phyloP scores from a whole-genome alignment of 2,888 invertebrate species.

The Theretra japonica region DNA sequence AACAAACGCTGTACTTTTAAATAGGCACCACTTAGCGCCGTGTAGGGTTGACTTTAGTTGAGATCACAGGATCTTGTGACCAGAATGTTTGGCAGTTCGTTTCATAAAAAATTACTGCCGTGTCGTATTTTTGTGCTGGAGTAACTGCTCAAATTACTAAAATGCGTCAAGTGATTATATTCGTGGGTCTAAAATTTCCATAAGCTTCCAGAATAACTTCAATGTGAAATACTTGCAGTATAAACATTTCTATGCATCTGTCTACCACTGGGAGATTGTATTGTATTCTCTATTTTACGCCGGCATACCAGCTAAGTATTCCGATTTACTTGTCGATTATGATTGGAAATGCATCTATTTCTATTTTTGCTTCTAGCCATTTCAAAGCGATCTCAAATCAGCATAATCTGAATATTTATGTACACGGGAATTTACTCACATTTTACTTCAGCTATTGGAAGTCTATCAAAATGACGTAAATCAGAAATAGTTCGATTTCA shows the following conservation, averaged over 20 bases:
- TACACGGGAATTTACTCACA: slow-evolving; percentile 10
- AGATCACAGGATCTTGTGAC: neutral
- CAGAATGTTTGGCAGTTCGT: neutral
- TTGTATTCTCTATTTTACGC: too few species aligned
- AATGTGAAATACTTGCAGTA: too few species aligned
- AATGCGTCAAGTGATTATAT: too few species aligned
- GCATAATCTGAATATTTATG: slow-evolving; percentile 17
- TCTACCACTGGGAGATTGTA: too few species aligned
- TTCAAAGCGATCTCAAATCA: neutral
- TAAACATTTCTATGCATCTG: too few species aligned
- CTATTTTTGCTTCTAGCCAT: neutral
- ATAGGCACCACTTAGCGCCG: slow-evolving; percentile 53
- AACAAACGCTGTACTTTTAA: slow-evolving; percentile 67
- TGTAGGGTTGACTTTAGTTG: slow-evolving; percentile 28
- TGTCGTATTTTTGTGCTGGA: too few species aligned
- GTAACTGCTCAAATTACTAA: too few species aligned
- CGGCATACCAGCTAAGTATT: neutral
- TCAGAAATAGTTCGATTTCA: slow-evolving; percentile 3
- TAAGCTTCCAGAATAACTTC: too few species aligned
- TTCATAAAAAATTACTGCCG: neutral
- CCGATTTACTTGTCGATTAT: neutral
- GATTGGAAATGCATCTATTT: neutral
- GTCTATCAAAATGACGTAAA: slow-evolving; percentile 1
- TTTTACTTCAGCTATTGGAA: neutral
- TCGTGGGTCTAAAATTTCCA: too few species aligned